Conservation (phyloP, 1,140 invertebrate species). For the Drosophila pseudoananassae region DNA sequence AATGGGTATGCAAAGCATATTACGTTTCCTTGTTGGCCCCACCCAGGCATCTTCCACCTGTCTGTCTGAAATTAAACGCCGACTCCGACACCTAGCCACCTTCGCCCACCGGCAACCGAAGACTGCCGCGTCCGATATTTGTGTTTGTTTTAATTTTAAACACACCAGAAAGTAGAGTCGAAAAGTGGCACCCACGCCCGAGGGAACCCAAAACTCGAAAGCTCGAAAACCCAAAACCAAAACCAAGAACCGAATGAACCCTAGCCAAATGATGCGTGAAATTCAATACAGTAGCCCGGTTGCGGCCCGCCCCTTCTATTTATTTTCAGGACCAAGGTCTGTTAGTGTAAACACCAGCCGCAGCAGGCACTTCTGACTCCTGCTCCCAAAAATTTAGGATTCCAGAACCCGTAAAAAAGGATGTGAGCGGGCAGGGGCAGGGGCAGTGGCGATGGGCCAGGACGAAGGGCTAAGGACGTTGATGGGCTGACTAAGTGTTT, state of each 20-base stretch:
- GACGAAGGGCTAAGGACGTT: conserved; percentile 18
- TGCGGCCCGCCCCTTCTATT: conserved; percentile 7
- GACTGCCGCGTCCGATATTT: conserved; percentile 44
- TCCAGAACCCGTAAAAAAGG: conserved; percentile 28
- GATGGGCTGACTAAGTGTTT: conserved; percentile 71
- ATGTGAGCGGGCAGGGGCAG: not conserved
- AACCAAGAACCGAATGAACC: conserved; percentile 47
- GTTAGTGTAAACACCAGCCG: conserved; percentile 41
- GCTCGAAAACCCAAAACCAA: conserved; percentile 18
- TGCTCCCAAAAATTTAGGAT: conserved; percentile 8
- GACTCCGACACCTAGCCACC: conserved; percentile 58
- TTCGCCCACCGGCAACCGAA: conserved; percentile 6
- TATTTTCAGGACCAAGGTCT: conserved; percentile 30
- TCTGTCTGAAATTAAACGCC: conserved; percentile 65
- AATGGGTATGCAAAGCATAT: conserved; percentile 59
- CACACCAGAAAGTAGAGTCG: conserved; percentile 61
- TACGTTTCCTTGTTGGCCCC: conserved; percentile 26
- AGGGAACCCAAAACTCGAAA: conserved; percentile 8
- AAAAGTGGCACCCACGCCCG: conserved; percentile 58
- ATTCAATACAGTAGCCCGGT: conserved; percentile 71
- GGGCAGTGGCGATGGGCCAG: not conserved
- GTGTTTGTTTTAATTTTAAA: conserved; percentile 75
- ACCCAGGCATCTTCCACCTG: conserved; percentile 44
- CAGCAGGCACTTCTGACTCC: conserved; percentile 19
- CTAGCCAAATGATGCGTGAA: conserved; percentile 79